These are phyloP conservation scores for Galerucella nymphaeae DNA, from an alignment of 2,888 invertebrate species.

Conservation along the genomic window DNA sequence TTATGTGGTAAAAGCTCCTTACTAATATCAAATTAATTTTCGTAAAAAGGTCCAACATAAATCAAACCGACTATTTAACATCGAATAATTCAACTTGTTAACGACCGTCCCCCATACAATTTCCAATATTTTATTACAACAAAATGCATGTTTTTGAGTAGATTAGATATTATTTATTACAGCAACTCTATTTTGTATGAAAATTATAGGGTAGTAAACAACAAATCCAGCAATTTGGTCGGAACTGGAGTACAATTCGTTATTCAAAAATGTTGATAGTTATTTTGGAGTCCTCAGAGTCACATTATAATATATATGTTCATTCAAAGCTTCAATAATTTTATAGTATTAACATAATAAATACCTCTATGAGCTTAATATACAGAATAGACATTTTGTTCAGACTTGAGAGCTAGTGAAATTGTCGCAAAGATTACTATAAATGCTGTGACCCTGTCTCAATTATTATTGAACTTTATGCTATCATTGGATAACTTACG, in stretches of 20 bases:
- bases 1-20: neutral
- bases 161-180: constrained; percentile 35
- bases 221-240: constrained; percentile 8
- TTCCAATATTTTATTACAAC: constrained; percentile 34
- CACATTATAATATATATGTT: no score
- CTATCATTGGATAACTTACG: no score
- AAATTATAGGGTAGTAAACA: constrained; percentile 32
- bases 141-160: constrained; percentile 32
- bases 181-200: constrained; percentile 15
- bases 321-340: no score
- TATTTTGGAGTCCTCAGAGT: neutral
- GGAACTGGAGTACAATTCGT: neutral
- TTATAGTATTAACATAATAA: no score
- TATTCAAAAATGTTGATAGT: neutral
- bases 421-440: no score
- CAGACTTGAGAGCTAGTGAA: no score
- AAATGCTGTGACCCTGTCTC: no score
- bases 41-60: neutral
- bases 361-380: no score
- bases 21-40: neutral
- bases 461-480: no score
- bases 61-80: constrained; percentile 4
- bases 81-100: constrained; percentile 6
- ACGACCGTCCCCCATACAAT: neutral
- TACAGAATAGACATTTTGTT: no score